These are phyloP conservation scores for Craseonycteris thonglongyai DNA, from an alignment of 2,113 vertebrate species.

Conservation along the genomic window DNA sequence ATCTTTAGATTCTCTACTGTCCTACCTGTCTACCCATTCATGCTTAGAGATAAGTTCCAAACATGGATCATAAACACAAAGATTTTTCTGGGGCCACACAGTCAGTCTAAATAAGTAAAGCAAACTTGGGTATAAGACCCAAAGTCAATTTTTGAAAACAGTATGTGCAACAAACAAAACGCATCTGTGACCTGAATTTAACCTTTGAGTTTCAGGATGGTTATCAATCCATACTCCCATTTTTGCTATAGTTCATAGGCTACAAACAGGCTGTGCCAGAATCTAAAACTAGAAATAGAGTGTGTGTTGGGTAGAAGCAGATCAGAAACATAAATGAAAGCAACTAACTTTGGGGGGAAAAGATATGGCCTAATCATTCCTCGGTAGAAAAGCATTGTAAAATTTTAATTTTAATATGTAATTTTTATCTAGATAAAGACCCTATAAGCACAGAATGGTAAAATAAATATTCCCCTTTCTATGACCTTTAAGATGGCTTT, in stretches of 20 bases:
- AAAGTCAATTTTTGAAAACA: background rate
- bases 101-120: background rate
- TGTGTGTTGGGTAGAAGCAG: background rate
- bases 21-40: background rate
- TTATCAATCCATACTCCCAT: background rate
- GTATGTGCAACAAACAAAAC: background rate
- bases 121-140: background rate
- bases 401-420: background rate
- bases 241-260: background rate
- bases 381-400: background rate
- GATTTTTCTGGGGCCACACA: background rate
- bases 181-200: background rate
- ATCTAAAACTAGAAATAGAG: background rate
- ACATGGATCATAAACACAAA: background rate
- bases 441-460: background rate
- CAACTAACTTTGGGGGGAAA: background rate
- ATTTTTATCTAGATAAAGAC: background rate
- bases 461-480: background rate
- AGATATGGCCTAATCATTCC: background rate
- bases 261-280: background rate
- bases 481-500: background rate
- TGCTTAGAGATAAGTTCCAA: background rate
- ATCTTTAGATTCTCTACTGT: background rate
- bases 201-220: background rate
- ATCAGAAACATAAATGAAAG: background rate